Evolutionary conservation across 2,888 invertebrate genomes (phyloP).

Genomic region (Drosophila glabriapex): DNA sequence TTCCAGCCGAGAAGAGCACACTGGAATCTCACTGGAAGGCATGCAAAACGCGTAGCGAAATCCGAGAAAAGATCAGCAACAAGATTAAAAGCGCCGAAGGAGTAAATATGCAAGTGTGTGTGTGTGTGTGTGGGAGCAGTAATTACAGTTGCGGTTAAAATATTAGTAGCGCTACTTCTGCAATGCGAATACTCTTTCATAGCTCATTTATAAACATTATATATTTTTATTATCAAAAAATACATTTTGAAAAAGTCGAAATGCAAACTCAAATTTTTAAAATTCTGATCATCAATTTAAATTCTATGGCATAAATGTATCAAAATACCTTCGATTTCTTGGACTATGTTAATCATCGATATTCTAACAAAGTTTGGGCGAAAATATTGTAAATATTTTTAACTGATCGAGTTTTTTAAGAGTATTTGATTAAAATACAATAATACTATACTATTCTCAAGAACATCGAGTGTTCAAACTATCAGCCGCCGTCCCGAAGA

Average conservation of each 20-base stretch:
- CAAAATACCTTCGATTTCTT: background rate
- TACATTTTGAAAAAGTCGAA: background rate
- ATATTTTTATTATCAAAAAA: no score
- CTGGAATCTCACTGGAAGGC: slow-evolving; percentile 31
- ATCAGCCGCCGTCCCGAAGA: background rate
- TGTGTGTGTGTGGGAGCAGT: slow-evolving; percentile 11
- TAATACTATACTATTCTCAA: no score
- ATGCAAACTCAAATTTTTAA: background rate
- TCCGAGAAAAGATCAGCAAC: slow-evolving; percentile 58
- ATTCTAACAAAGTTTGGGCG: background rate
- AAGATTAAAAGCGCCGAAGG: slow-evolving; percentile 62
- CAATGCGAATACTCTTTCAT: background rate
- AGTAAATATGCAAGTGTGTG: slow-evolving; percentile 5
- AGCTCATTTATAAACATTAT: background rate
- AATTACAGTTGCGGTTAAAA: background rate
- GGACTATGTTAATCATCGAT: background rate
- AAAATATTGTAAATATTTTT: background rate
- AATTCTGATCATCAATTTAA: no score
- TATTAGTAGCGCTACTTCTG: background rate
- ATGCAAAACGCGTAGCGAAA: slow-evolving; percentile 73
- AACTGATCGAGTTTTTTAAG: background rate
- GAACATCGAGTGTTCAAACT: background rate
- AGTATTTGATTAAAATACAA: background rate
- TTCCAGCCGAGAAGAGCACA: slow-evolving; percentile 69
- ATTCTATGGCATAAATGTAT: background rate